Evolutionary conservation across 2,797 vertebrate genomes (phyloP).

Genomic region (Amblyraja radiata): DNA sequence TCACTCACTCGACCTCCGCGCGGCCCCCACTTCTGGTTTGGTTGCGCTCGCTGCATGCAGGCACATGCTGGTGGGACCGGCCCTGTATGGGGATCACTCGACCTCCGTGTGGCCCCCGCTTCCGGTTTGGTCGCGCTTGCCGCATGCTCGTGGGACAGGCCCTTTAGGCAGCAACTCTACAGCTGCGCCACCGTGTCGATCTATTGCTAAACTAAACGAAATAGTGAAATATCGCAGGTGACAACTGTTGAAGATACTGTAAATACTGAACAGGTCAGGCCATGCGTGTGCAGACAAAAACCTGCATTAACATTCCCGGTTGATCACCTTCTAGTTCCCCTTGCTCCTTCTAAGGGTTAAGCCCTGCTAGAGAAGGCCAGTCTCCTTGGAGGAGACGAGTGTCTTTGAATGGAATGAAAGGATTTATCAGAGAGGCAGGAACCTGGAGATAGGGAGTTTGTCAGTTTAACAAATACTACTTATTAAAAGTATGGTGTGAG

Average conservation of each 20-base stretch:
- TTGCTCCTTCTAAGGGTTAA: not conserved
- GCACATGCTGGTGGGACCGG: too few relatives aligned
- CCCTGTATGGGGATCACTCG: too few relatives aligned
- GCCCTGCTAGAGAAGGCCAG: not conserved
- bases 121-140: too few relatives aligned
- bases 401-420: not conserved
- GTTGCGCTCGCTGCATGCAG: too few relatives aligned
- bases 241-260: too few relatives aligned
- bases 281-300: not conserved
- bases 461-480: constrained; percentile 34
- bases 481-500: constrained; percentile 8
- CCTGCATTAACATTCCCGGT: not conserved
- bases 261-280: not conserved
- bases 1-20: too few relatives aligned
- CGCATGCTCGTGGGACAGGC: too few relatives aligned
- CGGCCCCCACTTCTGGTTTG: too few relatives aligned
- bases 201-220: too few relatives aligned
- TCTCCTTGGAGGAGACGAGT: not conserved
- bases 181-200: too few relatives aligned
- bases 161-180: too few relatives aligned
- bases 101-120: too few relatives aligned
- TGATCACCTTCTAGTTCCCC: not conserved
- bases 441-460: not conserved
- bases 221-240: not conserved
- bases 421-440: not conserved